A percentile compares a stretch with the other conserved stretches of the same genome.
Evolutionary conservation across 2,888 invertebrate genomes (phyloP).

Genomic region (Acronicta alni): DNA sequence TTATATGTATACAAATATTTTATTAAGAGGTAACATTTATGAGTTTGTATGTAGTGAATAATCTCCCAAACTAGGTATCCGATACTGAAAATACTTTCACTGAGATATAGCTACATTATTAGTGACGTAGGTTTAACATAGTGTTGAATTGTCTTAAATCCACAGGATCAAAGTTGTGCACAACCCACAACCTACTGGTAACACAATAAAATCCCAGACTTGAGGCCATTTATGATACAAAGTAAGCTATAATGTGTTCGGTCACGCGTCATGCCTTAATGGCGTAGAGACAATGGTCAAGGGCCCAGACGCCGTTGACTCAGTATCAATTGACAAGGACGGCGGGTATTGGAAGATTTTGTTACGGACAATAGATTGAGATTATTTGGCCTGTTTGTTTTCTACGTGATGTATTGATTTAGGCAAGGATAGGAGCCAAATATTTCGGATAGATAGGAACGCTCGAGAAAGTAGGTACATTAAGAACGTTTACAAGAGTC

Average conservation of each 20-base stretch:
- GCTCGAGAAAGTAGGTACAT: neutral
- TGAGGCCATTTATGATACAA: neutral
- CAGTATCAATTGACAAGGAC: conserved; percentile 39
- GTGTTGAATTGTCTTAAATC: no score
- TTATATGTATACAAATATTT: no score
- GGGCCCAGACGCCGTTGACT: conserved; percentile 21
- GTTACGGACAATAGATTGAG: conserved; percentile 21
- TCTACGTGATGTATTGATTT: conserved; percentile 25
- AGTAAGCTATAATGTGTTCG: conserved; percentile 9
- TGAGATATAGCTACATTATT: no score
- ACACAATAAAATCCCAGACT: no score
- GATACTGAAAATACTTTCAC: no score
- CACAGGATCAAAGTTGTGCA: no score
- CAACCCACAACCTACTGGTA: no score
- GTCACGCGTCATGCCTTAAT: conserved; percentile 12
- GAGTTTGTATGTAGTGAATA: no score
- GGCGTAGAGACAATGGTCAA: conserved; percentile 13
- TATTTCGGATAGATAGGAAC: neutral
- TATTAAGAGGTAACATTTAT: no score
- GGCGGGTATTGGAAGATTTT: conserved; percentile 36
- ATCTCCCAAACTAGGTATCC: no score
- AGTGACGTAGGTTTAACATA: no score
- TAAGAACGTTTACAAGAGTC: no score
- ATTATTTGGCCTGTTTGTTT: conserved; percentile 20
- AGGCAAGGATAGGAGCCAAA: neutral